Evolutionary conservation across 1,140 invertebrate species (phyloP), one percentile per base, ranked within the genome.

Genomic region (Battus philenor): DNA sequence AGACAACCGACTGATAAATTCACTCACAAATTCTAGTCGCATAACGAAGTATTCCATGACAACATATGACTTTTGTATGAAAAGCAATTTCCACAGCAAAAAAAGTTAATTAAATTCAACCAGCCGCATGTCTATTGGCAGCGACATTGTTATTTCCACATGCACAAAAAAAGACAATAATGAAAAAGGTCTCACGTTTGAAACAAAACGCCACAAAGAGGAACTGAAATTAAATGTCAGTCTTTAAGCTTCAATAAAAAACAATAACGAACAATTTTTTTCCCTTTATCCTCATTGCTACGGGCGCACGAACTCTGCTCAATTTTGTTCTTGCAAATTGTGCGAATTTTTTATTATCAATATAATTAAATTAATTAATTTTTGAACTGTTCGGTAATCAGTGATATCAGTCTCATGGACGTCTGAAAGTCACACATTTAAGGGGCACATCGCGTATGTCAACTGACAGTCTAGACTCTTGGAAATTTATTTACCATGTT

Each of bases 171-270:
- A 57, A 45, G 33, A 50, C 43, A 45, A 57, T 54, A 62, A 63
- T 54, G 58, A 53, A 70, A 65, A 68, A 52, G 50, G 32, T 31
- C 26, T 41, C 34, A 46, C 48, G 43, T 59, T 64, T 47, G 53
- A 48, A 56, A 64, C 43, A 45, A 31, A 49, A 51, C 45, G 30
- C 48, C 44, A 67, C 64, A 73, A 66, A 68, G 61, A 51, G 52
- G 50, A 63, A 66, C 63, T 64, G 52, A 71, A 76, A 76, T 73
- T 66, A 76, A 73, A 68, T 63, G 64, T 68, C 72, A 66, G 31
- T 29, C 39, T 41, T 54, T 34, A 53, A 46, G 41, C 44, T 38
- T 29, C 53, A 44, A 61, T 69, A 50, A 59, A 65, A 68, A 61
- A 63, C 54, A 68, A 64, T 53, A 68, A 70, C 47, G 29, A 49